These are phyloP conservation scores for Carollia perspicillata DNA, from an alignment of 2,113 vertebrate species.

Conservation along the genomic window DNA sequence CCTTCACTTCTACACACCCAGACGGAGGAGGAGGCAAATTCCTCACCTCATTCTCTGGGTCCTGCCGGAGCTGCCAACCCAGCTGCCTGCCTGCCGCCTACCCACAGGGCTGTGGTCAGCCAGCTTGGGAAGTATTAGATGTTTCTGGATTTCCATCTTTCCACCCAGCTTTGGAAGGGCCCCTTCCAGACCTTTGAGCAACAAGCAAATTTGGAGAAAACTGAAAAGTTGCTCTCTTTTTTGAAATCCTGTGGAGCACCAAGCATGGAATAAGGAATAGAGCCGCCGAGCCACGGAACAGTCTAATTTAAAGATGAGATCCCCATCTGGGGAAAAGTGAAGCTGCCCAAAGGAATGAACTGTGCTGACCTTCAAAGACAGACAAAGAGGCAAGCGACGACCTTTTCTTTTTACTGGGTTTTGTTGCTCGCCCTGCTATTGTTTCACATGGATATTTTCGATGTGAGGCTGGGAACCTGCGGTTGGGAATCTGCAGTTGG, in stretches of 20 bases:
- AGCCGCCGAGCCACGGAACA: background rate
- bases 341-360: background rate
- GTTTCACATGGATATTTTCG: background rate
- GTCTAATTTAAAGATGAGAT: background rate
- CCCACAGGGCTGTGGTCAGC: background rate
- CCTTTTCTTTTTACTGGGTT: background rate
- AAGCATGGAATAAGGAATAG: background rate
- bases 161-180: background rate
- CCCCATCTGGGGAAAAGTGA: background rate
- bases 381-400: background rate
- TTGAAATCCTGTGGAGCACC: background rate
- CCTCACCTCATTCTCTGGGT: background rate
- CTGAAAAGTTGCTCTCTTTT: slow-evolving; percentile 2
- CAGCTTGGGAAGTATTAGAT: background rate
- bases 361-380: background rate
- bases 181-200: background rate
- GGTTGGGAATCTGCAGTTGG: background rate
- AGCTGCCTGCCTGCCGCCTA: background rate
- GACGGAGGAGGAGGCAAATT: background rate
- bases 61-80: background rate
- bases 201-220: background rate
- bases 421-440: background rate
- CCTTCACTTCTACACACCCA: background rate
- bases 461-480: background rate
- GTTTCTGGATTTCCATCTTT: slow-evolving; percentile 1